Percentiles rank a stretch among this genome's conserved stretches.
Conservation (phyloP, 1,140 invertebrate genomes). For the Aphaenogaster rudis region DNA sequence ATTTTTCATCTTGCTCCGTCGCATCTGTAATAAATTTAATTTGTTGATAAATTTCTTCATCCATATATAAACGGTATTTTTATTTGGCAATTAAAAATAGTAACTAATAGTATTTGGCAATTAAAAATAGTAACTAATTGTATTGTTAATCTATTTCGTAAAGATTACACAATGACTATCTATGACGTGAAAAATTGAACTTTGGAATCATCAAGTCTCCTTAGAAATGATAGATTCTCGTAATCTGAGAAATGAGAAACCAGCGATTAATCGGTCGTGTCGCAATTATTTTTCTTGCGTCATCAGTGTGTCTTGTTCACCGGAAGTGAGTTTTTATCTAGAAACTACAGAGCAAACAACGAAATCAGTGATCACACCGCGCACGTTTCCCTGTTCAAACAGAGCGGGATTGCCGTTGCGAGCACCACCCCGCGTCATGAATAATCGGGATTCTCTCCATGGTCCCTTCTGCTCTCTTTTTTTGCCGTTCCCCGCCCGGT, state of each 20-base stretch:
- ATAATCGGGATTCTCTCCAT: constrained; percentile 75
- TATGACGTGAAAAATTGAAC: not conserved
- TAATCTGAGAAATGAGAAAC: constrained; percentile 30
- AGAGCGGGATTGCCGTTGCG: constrained; percentile 72
- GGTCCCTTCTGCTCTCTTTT: constrained; percentile 60
- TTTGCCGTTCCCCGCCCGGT: constrained; percentile 39
- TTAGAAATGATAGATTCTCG: constrained; percentile 1
- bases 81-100: not conserved
- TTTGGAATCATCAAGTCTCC: not conserved
- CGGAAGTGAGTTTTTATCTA: constrained; percentile 77
- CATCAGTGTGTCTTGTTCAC: constrained; percentile 38
- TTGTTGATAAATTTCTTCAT: not conserved
- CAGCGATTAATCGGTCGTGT: not conserved
- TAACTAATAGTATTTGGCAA: not conserved
- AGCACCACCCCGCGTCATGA: constrained; percentile 73
- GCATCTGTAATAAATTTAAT: constrained; percentile 26
- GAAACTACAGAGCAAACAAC: constrained; percentile 72
- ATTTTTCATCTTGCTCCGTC: not conserved
- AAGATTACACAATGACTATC: not conserved
- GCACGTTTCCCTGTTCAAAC: constrained; percentile 77
- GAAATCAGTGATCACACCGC: constrained; percentile 65
- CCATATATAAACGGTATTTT: not conserved
- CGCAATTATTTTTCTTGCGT: not conserved
- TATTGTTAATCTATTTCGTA: not conserved
- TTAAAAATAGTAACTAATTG: no score